Evolutionary conservation across 2,113 vertebrate species (phyloP).

Genomic region (Stictonetta naevosa): DNA sequence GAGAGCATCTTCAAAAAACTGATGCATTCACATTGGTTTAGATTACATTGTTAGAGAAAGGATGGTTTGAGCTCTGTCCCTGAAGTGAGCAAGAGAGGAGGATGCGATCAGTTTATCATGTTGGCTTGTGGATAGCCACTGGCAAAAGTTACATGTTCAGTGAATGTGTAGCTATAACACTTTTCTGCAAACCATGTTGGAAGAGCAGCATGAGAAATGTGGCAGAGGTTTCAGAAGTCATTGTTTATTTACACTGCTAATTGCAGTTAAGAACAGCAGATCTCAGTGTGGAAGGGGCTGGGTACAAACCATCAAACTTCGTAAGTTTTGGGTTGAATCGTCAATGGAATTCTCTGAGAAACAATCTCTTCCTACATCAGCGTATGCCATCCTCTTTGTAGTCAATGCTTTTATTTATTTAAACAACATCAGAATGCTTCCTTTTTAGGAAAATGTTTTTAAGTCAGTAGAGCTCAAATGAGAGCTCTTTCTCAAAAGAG

Average conservation of each 20-base stretch:
- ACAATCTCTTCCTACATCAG: background rate
- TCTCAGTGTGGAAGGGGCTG: background rate
- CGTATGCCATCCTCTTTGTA: background rate
- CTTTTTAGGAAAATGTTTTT: background rate
- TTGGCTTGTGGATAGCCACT: background rate
- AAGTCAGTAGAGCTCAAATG: background rate
- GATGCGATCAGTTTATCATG: background rate
- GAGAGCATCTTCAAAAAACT: background rate
- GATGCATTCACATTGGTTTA: background rate
- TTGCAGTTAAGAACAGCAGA: background rate
- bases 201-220: background rate
- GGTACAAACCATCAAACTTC: background rate
- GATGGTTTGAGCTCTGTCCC: background rate
- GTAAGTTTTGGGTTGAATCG: background rate
- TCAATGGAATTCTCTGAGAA: background rate
- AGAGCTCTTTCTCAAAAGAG: background rate
- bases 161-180: background rate
- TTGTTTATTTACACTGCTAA: background rate
- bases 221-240: accelerated
- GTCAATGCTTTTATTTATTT: background rate
- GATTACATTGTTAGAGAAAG: background rate
- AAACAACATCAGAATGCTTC: background rate
- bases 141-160: background rate
- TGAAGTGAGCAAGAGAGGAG: background rate
- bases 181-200: background rate